phyloP scores from a whole-genome alignment of 2,797 vertebrate species.

The Anguilla anguilla region DNA sequence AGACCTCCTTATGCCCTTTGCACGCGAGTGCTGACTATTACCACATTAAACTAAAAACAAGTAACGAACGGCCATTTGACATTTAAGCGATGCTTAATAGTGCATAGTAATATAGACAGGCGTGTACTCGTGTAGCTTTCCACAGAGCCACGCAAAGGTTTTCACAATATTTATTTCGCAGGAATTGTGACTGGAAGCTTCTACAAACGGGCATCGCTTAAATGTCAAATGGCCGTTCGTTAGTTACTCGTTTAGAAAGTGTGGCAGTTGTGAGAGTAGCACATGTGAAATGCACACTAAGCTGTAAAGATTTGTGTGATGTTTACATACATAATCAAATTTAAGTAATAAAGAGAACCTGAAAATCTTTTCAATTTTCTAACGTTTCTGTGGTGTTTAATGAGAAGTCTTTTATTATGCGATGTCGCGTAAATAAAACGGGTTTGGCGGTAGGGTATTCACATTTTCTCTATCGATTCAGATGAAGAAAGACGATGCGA shows the following conservation, averaged over 20 bases:
- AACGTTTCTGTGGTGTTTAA: neutral
- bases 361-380: conserved; percentile 26
- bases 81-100: neutral
- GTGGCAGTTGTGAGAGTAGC: conserved; percentile 36
- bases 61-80: neutral
- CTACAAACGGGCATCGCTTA: neutral
- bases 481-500: neutral
- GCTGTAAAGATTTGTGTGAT: conserved; percentile 63
- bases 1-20: neutral
- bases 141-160: neutral
- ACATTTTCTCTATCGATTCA: neutral
- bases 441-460: neutral
- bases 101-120: neutral
- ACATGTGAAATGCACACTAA: conserved; percentile 72
- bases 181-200: neutral
- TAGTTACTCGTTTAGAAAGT: neutral
- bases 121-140: neutral
- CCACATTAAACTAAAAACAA: neutral
- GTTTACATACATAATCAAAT: conserved; percentile 72
- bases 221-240: neutral
- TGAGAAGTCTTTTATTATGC: neutral
- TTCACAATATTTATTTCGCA: neutral
- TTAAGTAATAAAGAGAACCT: conserved; percentile 72
- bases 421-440: neutral
- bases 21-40: neutral